These are phyloP conservation scores for Chymomyza fuscimana DNA, from an alignment of 2,888 invertebrate genomes.

Conservation along the genomic window DNA sequence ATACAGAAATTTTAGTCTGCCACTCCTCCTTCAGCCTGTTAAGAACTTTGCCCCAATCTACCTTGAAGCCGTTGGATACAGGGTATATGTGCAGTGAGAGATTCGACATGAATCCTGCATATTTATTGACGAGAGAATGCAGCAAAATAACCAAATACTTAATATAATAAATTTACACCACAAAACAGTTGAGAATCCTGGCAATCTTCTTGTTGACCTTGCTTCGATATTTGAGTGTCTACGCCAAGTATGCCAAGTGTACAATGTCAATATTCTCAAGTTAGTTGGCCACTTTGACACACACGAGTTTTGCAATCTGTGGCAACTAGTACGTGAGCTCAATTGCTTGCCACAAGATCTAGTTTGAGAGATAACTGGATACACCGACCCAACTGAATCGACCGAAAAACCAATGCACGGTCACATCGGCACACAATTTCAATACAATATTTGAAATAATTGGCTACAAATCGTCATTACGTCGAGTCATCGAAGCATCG, in stretches of 20 bases:
- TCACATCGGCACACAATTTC: constrained; percentile 64
- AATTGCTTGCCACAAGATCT: constrained; percentile 47
- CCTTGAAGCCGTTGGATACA: too few species aligned
- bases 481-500: constrained; percentile 33
- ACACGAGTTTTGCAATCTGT: constrained; percentile 30
- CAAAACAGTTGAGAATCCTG: not conserved
- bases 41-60: too few species aligned
- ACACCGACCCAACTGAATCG: not conserved
- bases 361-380: constrained; percentile 44
- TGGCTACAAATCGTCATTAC: constrained; percentile 77
- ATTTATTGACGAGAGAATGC: not conserved
- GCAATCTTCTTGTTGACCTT: constrained; percentile 1
- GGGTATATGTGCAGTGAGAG: not conserved
- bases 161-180: not conserved
- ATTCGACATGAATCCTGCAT: not conserved
- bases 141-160: not conserved
- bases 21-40: too few species aligned
- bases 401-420: not conserved
- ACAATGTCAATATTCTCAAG: not conserved
- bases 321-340: constrained; percentile 30
- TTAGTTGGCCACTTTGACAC: constrained; percentile 50
- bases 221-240: not conserved
- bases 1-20: too few species aligned
- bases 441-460: constrained; percentile 77
- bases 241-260: not conserved